Evolutionary conservation across 2,113 vertebrate species (phyloP), one percentile per base, ranked within the genome.

Genomic region (Xiphophorus hellerii): DNA sequence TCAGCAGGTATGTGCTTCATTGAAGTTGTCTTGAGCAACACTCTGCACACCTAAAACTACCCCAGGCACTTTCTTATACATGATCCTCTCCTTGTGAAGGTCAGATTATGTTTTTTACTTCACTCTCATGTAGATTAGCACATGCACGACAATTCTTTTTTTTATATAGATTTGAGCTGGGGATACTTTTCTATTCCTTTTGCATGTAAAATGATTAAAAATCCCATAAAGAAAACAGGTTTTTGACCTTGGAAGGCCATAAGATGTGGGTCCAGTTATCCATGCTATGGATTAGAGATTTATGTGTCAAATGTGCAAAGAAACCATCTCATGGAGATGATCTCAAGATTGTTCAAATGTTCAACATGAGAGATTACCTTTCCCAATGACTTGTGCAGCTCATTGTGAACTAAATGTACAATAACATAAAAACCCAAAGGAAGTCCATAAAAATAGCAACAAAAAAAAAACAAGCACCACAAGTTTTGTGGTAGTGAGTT

Each of bases 1-100:
- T 77, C 89, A 85, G 83, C 89, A 73, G 81, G 83, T 7, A 65
- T 70, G 66, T 69, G 64, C 61, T 65, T 73, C 64, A 42, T 33
- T 76, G 54, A 79, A 69, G 83, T 68, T 69, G 74, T 79, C 80
- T 69, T 69, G 48, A 86, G 69, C 77, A 60, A 85, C 66, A 44
- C 66, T 25, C 29, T 9, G 20, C 48, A 74, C 63, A 58, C 64
- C 67, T 61, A 69, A 66, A 62, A 68, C 39, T 73, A 66, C 77
- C 60, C 62, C 76, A 78, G n/a, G 35, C 73, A 58, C 25, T 33
- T 69, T 79, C 71, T 81, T 74, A 63, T 28, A 39, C 44, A 63
- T 65, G 82, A 84, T 67, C 62, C 28, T 72, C 76, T 80, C 62
- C 76, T 78, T 12, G 80, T 73, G 20, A 83, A 61, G 65, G 60